phyloP scores from a whole-genome alignment of 2,888 invertebrate species.

The Automeris io region DNA sequence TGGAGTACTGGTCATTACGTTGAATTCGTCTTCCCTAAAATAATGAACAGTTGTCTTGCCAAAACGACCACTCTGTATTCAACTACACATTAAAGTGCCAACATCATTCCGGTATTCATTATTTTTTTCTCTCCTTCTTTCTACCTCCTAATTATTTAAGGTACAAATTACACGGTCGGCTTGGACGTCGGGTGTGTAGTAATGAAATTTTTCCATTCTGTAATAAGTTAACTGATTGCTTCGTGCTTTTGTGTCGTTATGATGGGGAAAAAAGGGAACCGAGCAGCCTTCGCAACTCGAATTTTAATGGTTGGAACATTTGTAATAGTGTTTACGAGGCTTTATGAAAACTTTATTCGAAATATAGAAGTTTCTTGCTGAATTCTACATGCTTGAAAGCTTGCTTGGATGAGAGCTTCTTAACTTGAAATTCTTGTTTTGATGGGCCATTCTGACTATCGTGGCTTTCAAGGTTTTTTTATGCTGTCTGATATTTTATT shows the following conservation, averaged over 20 bases:
- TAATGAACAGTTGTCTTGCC: constrained; percentile 23
- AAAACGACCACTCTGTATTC: constrained; percentile 20
- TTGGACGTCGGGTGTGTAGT: constrained; percentile 22
- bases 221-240: constrained; percentile 21
- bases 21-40: constrained; percentile 9
- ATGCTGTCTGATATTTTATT: too few relatives aligned
- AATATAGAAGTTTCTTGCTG: not conserved
- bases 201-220: constrained; percentile 27
- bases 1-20: too few relatives aligned
- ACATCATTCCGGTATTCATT: constrained; percentile 16
- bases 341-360: not conserved
- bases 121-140: constrained; percentile 17
- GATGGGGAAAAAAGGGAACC: constrained; percentile 1
- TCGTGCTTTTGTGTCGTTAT: constrained; percentile 11
- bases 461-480: not conserved
- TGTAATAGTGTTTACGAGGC: not conserved
- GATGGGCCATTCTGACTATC: not conserved
- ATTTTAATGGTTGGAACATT: not conserved
- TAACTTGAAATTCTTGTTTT: not conserved
- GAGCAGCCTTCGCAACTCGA: not conserved
- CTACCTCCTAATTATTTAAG: constrained; percentile 30
- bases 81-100: constrained; percentile 7
- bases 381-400: not conserved
- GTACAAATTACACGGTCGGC: constrained; percentile 28
- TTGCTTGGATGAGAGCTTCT: not conserved